A percentile compares a stretch with the other conserved stretches of the same genome.
These are phyloP conservation scores for Rotaria macrura DNA, from an alignment of 2,888 invertebrate genomes.

Conservation along the genomic window DNA sequence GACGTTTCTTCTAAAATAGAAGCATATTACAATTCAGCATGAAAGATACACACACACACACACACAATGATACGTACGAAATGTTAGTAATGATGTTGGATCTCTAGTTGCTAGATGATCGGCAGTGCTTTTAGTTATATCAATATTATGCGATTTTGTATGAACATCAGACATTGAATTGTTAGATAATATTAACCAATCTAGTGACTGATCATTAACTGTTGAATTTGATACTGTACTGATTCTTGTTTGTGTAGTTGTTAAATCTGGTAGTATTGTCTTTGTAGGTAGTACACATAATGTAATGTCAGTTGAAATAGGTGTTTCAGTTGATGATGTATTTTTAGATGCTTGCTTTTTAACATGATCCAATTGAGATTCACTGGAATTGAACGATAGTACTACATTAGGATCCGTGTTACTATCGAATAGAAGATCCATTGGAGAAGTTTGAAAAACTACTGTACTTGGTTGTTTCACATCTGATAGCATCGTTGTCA, in stretches of 20 bases:
- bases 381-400: neutral
- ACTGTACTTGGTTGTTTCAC: neutral
- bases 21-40: neutral
- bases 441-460: neutral
- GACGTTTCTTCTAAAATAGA: neutral
- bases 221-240: neutral
- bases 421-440: slow-evolving; percentile 27
- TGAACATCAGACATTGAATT: neutral
- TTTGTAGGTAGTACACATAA: neutral
- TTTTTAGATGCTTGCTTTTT: neutral
- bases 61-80: no score
- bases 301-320: neutral
- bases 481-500: neutral
- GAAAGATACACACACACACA: neutral
- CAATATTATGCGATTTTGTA: neutral
- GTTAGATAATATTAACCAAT: neutral
- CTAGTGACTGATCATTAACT: neutral
- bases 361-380: no score
- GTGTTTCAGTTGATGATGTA: neutral
- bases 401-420: neutral
- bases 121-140: neutral
- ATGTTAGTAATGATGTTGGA: neutral
- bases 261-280: neutral
- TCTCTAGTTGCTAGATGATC: neutral
- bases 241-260: neutral